Evolutionary conservation across 2,888 invertebrate genomes (phyloP), one percentile per base, ranked within the genome.

Genomic region (Ormyrus rosae): DNA sequence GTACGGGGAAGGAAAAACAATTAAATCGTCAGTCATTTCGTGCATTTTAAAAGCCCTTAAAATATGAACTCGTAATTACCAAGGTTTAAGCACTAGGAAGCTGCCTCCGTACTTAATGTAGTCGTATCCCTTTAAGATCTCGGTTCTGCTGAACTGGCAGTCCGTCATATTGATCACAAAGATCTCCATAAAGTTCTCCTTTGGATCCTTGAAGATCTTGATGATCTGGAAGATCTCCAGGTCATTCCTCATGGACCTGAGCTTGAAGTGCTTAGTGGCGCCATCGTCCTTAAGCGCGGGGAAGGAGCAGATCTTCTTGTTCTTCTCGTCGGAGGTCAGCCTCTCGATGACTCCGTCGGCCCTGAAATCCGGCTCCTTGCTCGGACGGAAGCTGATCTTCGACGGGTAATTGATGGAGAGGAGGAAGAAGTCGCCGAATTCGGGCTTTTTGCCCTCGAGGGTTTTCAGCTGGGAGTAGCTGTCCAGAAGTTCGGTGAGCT

Each of bases 261-360:
- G 61, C 34, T 50, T 70, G 5, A 70, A 2, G 55, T 70, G 53
- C 6, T 53, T 45, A 0, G 51, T 53, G 0, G 70, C 65, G 5
- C 6, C 19, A 8, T 71, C 67, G 9, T 76, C 45, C 34, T 45
- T 61, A 13, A 76, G 61, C 7, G 50, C 61, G 4, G 75, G 80
- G 53, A 80, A 63, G 51, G 45, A 53, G 55, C 80, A 80, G 10
- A 10, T 10, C 4, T 45, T 76, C 50, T 51, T 60, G 46, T 11
- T 48, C n/a, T 34, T 58, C 9, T 46, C 69, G 45, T 69, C 50
- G 61, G n/a, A 53, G 53, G 55, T 34, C 50, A 63, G 45, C 0
- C 80, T 48, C 61, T 80, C 80, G 64, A 80, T 72, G 13, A 64
- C 51, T n/a, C 61, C 80, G 7, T 70, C 55, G 60, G 60, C 46